Evolutionary conservation across 2,888 invertebrate genomes (phyloP).

Genomic region (Eupithecia abbreviata): DNA sequence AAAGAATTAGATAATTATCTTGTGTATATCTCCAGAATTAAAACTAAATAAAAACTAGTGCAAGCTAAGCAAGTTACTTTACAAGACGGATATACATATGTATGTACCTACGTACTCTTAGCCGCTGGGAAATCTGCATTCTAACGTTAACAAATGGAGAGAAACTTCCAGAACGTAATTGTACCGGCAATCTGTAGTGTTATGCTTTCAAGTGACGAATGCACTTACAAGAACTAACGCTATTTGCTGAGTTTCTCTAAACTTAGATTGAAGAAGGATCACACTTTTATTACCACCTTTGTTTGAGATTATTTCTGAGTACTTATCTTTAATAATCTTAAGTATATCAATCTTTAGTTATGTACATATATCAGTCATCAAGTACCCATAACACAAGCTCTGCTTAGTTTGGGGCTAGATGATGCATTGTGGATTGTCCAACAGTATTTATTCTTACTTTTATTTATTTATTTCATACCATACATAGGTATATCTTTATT

Average conservation of each 20-base stretch:
- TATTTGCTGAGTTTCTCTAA: background rate
- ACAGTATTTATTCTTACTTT: too few species aligned
- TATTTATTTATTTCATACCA: too few species aligned
- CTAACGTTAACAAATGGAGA: constrained; percentile 42
- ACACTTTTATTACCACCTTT: background rate
- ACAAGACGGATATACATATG: constrained; percentile 7
- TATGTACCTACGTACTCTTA: constrained; percentile 3
- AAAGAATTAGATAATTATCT: background rate
- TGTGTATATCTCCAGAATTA: background rate
- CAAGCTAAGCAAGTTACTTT: background rate
- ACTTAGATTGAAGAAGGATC: background rate
- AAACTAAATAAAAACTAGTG: background rate
- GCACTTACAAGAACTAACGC: background rate
- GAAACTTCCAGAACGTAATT: constrained; percentile 34
- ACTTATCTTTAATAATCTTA: too few species aligned
- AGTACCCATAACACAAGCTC: too few species aligned
- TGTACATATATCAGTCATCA: too few species aligned
- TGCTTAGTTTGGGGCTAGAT: too few species aligned
- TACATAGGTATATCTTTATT: too few species aligned
- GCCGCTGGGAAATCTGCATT: constrained; percentile 46
- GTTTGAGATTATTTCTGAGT: background rate
- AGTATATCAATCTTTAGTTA: too few species aligned
- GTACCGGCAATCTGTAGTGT: constrained; percentile 25
- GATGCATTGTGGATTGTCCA: too few species aligned
- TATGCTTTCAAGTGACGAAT: background rate